Percentiles rank a stretch among this genome's conserved stretches.
phyloP scores from a whole-genome alignment of 2,888 invertebrate species.

The Papilio elwesi region DNA sequence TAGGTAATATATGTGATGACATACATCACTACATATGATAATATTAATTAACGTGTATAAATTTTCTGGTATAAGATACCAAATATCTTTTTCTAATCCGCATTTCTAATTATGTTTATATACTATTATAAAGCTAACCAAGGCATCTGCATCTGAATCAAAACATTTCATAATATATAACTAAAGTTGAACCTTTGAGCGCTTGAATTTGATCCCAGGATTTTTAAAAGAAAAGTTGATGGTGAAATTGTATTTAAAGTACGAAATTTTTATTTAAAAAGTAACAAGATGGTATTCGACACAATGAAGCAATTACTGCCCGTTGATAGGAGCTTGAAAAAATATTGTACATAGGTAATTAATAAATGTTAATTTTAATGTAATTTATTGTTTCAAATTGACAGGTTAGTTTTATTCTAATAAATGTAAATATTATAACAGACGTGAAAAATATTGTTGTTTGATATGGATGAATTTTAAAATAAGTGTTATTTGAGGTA shows the following conservation, averaged over 20 bases:
- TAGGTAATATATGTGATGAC: too few species aligned
- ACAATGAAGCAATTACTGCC: background rate
- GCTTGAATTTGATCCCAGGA: slow-evolving; percentile 1
- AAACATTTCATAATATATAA: background rate
- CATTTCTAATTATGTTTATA: background rate
- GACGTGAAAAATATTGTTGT: background rate
- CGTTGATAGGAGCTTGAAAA: background rate
- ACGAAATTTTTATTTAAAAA: too few species aligned
- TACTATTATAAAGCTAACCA: background rate
- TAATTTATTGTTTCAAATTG: background rate
- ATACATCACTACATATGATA: background rate
- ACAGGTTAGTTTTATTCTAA: slow-evolving; percentile 6
- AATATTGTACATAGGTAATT: background rate
- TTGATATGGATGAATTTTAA: background rate
- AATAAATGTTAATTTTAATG: slow-evolving; percentile 1
- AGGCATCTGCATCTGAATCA: background rate
- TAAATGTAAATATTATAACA: background rate
- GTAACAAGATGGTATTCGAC: too few species aligned
- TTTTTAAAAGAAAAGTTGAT: background rate
- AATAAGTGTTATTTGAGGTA: background rate
- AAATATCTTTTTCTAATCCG: background rate
- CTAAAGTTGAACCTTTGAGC: background rate
- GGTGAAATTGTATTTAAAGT: too few species aligned
- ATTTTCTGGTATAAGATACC: background rate
- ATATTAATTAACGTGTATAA: background rate